Base-by-base conservation (phyloP, 2,797 vertebrate species). In the Microctenopoma stevenorrisi region DNA sequence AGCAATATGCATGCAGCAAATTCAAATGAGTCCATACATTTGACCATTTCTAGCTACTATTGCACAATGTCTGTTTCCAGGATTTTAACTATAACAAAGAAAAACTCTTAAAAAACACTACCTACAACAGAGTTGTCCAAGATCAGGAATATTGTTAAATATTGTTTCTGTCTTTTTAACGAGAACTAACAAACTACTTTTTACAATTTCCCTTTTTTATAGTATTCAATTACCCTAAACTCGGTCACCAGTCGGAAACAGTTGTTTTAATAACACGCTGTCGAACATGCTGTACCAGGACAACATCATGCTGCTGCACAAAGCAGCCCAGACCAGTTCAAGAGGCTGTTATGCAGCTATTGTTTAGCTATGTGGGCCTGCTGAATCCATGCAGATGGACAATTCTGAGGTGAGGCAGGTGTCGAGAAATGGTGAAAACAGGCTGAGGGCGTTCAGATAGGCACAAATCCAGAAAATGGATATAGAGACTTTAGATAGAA, bases 301-400 rank as follows among this genome's bases (percentile, higher is more conserved):
- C 56, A 48, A 61, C 46, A 37, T 62, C 83, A 85, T 90, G 81
- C 82, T 68, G 70, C 71, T 76, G 57, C 66, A 8, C n/a, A 15
- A 51, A 60, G 52, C 35, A 5, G 72, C 42, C 30, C 26, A 40
- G 62, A 68, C 42, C 60, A 68, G 47, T 58, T 52, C 51, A 64
- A 60, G 16, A 62, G 38, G 16, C 74, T 7, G 73, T 64, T 85
- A 88, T 86, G 85, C 89, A 81, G 64, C 76, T 49, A n/a, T 4
- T 13, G 74, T 56, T 51, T 47, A 67, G 50, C 33, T 67, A 25
- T 68, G 43, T 53, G 54, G 22, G 53, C 71, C 73, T 67, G 61
- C 44, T 68, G 42, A 70, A 70, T 60, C 42, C 86, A 88, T 86
- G 86, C 84, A 83, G 56, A 72, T 16, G 56, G 30, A 54, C 43